A percentile compares a stretch with the other conserved stretches of the same genome.
phyloP scores from a whole-genome alignment of 2,113 vertebrate species.

The Bucco capensis region DNA sequence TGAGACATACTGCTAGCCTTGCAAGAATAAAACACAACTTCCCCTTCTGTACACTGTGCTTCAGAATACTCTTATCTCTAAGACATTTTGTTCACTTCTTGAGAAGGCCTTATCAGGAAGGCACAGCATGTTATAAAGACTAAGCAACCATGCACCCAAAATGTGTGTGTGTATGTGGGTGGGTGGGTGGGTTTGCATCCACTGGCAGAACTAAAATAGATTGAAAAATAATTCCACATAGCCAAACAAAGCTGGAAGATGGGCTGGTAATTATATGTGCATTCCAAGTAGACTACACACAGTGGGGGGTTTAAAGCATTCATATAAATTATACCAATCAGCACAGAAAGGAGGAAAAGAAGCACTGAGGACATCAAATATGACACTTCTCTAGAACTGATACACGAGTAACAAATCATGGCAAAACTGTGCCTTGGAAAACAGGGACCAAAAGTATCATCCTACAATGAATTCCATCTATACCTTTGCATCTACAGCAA shows the following conservation, averaged over 20 bases:
- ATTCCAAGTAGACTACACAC: slow-evolving; percentile 43
- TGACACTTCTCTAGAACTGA: slow-evolving; percentile 3
- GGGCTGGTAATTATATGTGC: slow-evolving; percentile 50
- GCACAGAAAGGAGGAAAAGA: slow-evolving; percentile 23
- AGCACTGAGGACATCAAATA: slow-evolving; percentile 18
- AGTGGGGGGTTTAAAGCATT: slow-evolving; percentile 41
- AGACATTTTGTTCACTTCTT: slow-evolving; percentile 18
- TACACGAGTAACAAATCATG: slow-evolving; percentile 10
- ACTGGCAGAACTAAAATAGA: slow-evolving; percentile 5
- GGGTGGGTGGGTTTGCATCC: not conserved
- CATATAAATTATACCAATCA: slow-evolving; percentile 62
- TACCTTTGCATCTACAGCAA: slow-evolving; percentile 12
- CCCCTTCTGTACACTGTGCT: not conserved
- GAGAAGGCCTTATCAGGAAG: slow-evolving; percentile 15
- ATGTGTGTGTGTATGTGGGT: not conserved
- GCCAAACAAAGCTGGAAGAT: slow-evolving; percentile 31
- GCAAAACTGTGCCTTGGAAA: slow-evolving; percentile 30
- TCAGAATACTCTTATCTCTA: slow-evolving; percentile 1
- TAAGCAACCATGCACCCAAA: not conserved
- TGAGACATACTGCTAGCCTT: not conserved
- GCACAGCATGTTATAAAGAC: not conserved
- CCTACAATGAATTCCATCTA: not conserved
- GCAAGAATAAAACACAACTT: slow-evolving; percentile 13
- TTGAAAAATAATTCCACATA: slow-evolving; percentile 6
- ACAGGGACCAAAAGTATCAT: not conserved